A percentile compares a stretch with the other conserved stretches of the same genome.
phyloP scores from a whole-genome alignment of 2,113 vertebrate genomes.

The Thalassarche chlororhynchos region DNA sequence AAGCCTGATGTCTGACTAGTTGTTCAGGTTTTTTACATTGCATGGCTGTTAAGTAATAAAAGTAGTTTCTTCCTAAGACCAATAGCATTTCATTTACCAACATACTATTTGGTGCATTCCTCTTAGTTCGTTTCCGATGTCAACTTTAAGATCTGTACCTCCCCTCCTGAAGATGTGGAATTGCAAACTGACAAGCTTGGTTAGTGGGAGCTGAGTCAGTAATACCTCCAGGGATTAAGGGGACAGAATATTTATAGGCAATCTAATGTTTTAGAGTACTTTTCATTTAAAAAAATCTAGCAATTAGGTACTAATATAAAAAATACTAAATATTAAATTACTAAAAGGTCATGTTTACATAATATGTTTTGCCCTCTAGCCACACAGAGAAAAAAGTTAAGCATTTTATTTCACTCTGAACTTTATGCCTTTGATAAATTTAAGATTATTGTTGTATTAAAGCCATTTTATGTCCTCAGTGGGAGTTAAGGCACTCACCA shows the following conservation, averaged over 20 bases:
- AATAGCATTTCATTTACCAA: not conserved
- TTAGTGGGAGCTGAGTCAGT: not conserved
- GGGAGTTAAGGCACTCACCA: not conserved
- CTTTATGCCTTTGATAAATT: constrained; percentile 17
- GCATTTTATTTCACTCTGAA: constrained; percentile 5
- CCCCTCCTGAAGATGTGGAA: not conserved
- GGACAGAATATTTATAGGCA: not conserved
- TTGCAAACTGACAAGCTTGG: not conserved
- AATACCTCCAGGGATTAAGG: not conserved
- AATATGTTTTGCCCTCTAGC: not conserved
- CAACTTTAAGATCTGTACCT: not conserved
- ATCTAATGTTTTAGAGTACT: not conserved
- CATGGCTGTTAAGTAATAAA: not conserved
- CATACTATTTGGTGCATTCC: not conserved
- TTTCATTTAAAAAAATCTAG: not conserved
- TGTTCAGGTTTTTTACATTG: not conserved
- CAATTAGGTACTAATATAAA: not conserved
- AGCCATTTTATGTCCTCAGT: not conserved
- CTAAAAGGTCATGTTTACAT: not conserved
- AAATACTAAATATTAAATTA: not conserved
- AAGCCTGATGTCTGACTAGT: not conserved
- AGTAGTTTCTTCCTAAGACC: not conserved
- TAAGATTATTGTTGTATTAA: not conserved
- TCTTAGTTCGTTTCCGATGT: not conserved
- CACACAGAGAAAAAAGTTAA: not conserved